Evolutionary conservation across 2,113 vertebrate species (phyloP).

Genomic region (Podilymbus podiceps): DNA sequence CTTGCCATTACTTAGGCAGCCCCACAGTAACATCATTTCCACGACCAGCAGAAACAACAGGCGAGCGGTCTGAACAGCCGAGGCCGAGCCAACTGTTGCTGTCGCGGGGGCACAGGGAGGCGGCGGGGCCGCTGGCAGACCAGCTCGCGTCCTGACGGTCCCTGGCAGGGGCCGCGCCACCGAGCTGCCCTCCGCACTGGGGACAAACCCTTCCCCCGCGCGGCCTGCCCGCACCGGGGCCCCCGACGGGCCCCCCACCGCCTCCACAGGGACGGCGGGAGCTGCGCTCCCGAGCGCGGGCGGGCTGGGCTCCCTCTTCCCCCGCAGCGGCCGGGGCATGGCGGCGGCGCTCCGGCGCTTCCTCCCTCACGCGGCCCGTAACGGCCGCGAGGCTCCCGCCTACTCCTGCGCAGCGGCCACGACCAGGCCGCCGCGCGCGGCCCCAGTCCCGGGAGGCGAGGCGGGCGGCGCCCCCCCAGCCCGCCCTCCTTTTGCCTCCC

Average conservation of each 20-base stretch:
- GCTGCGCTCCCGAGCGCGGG: not conserved
- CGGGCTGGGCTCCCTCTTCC: not conserved
- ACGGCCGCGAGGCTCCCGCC: not conserved
- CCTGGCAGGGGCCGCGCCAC: not conserved
- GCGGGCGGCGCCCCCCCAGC: not conserved
- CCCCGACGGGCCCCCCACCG: not conserved
- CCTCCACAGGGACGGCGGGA: not conserved
- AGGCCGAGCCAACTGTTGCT: not conserved
- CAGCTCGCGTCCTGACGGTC: not conserved
- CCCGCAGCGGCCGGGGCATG: not conserved
- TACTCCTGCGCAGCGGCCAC: not conserved
- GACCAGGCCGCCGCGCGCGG: not conserved
- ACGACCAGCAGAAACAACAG: not conserved
- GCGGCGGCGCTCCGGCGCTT: not conserved
- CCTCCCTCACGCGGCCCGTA: not conserved
- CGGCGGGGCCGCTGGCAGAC: not conserved
- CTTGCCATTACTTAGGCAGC: fast-evolving
- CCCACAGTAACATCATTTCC: not conserved
- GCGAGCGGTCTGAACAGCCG: not conserved
- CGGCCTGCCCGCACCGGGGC: not conserved
- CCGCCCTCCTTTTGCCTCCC: too few species aligned
- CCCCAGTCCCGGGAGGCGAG: not conserved
- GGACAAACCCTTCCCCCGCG: too few species aligned
- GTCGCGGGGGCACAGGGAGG: not conserved
- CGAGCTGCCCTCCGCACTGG: not conserved